Percentiles rank a stretch among this genome's conserved stretches.
Conservation (phyloP, 1,140 invertebrate genomes). For the Gonatopus flavifemur region DNA sequence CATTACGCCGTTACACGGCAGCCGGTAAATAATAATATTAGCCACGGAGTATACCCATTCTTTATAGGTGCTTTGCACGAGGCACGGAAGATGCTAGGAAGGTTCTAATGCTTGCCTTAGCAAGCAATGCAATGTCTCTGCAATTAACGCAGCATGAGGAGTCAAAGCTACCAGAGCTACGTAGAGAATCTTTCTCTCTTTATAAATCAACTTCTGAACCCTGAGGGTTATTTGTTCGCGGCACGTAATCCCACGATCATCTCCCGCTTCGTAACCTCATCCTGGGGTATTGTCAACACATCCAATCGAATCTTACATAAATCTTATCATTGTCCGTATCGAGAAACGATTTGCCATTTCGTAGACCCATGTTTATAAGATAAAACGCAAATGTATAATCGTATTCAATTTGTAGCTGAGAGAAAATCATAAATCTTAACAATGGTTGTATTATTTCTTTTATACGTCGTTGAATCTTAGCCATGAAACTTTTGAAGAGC, state of each 20-base stretch:
- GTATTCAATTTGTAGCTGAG: too few relatives aligned
- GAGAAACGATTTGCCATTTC: too few relatives aligned
- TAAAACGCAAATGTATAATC: too few relatives aligned
- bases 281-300: too few relatives aligned
- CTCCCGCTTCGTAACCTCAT: slow-evolving; percentile 1
- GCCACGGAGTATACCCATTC: slow-evolving; percentile 7
- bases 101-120: slow-evolving; percentile 15
- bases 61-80: slow-evolving; percentile 1
- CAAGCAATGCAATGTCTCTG: slow-evolving; percentile 23
- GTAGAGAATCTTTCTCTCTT: slow-evolving; percentile 9
- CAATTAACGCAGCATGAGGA: slow-evolving; percentile 30
- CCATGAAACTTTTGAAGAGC: too few relatives aligned
- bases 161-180: slow-evolving; percentile 7
- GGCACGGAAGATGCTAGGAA: slow-evolving; percentile 10
- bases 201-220: slow-evolving; percentile 31
- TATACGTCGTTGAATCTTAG: too few relatives aligned
- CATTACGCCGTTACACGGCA: slow-evolving; percentile 15
- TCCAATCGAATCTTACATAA: too few relatives aligned
- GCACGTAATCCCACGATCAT: slow-evolving; percentile 10
- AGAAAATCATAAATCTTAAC: too few relatives aligned
- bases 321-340: too few relatives aligned
- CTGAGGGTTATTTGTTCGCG: too few relatives aligned
- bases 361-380: too few relatives aligned
- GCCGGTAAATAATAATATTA: slow-evolving; percentile 31
- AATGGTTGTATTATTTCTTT: too few relatives aligned